Evolutionary conservation across 1,140 invertebrate genomes (phyloP).

Genomic region (Subanguina moxae): DNA sequence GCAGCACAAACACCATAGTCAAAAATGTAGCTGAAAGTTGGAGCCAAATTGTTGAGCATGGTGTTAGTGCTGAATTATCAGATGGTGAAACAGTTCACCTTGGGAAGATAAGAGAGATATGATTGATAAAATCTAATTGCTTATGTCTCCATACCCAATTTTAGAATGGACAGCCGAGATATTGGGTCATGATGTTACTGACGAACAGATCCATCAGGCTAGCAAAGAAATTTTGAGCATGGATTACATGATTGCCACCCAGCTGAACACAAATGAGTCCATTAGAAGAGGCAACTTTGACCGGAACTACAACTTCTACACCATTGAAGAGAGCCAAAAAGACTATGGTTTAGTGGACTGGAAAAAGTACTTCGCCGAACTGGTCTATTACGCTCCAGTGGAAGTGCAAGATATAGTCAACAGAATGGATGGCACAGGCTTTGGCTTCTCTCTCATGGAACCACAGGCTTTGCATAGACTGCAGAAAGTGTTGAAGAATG

Average conservation of each 20-base stretch:
- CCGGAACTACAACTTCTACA: not conserved
- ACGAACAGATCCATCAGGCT: not conserved
- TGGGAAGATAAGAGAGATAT: too few relatives aligned
- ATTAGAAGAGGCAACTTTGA: not conserved
- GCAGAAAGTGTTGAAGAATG: not conserved
- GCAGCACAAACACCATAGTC: too few relatives aligned
- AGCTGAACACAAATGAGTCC: not conserved
- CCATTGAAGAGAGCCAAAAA: not conserved
- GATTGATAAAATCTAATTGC: too few relatives aligned
- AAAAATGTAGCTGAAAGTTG: too few relatives aligned
- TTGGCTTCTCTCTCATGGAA: not conserved
- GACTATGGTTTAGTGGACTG: conserved; percentile 4
- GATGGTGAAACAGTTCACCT: too few relatives aligned
- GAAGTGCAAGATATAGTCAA: not conserved
- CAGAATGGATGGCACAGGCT: not conserved
- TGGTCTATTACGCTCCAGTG: not conserved
- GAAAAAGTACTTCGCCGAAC: not conserved
- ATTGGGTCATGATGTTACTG: too few relatives aligned
- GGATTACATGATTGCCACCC: conserved; percentile 5
- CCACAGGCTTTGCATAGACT: not conserved
- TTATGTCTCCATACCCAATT: not conserved
- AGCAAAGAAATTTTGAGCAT: conserved; percentile 3
- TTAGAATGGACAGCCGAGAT: too few relatives aligned
- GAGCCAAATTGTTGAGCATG: too few relatives aligned
- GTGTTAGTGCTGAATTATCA: too few relatives aligned